Percentiles rank a stretch among this genome's conserved stretches.
These are phyloP conservation scores for Myodes glareolus DNA, from an alignment of 2,113 vertebrate species.

Conservation along the genomic window DNA sequence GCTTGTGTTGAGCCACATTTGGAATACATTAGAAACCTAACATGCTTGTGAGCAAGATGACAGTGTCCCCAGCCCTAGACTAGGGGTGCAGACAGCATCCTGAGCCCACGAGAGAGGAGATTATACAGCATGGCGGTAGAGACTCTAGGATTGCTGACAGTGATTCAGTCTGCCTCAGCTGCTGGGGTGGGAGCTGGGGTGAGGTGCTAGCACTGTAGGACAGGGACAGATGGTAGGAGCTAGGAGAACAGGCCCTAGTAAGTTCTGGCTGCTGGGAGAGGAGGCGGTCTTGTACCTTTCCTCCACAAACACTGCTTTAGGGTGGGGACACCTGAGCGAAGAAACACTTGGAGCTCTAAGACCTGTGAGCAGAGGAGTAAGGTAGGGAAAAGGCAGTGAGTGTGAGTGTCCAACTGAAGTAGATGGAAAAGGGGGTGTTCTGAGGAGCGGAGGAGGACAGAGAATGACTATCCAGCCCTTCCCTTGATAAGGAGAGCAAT, in stretches of 20 bases:
- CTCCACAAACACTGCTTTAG: not conserved
- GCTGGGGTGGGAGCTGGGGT: not conserved
- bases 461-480: not conserved
- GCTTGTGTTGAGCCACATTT: not conserved
- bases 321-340: not conserved
- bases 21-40: not conserved
- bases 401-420: not conserved
- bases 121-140: not conserved
- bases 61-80: not conserved
- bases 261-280: not conserved
- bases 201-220: not conserved
- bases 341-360: not conserved
- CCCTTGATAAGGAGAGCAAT: not conserved
- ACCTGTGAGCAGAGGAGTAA: not conserved
- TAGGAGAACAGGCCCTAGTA: not conserved
- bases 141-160: not conserved
- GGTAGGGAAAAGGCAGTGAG: not conserved
- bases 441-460: not conserved
- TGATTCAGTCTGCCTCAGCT: not conserved
- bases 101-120: not conserved
- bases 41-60: not conserved
- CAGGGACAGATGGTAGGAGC: not conserved
- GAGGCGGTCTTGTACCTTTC: not conserved
- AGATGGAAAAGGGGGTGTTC: not conserved
- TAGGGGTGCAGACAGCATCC: not conserved